phyloP scores from a whole-genome alignment of 2,888 invertebrate genomes.

The Cremastinae sp. region DNA sequence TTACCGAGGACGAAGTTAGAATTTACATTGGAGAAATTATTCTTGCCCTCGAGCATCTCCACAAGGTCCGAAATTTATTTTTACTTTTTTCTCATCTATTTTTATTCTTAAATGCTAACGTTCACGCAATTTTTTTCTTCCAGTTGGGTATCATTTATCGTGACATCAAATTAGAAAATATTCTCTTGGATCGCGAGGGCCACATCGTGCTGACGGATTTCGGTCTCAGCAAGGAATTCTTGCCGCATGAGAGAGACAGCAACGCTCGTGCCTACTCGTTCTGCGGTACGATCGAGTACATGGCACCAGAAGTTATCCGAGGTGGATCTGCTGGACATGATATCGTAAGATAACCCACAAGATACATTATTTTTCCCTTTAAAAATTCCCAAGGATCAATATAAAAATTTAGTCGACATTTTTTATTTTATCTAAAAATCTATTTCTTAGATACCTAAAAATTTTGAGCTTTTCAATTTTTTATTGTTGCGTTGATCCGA shows the following conservation, averaged over 20 bases:
- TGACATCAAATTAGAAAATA: conserved; percentile 98
- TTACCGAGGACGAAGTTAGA: conserved; percentile 93
- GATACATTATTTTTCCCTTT: neutral
- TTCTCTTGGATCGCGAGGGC: conserved; percentile 95
- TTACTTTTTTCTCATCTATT: conserved; percentile 10
- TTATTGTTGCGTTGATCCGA: too few species aligned
- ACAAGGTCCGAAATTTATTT: conserved; percentile 86
- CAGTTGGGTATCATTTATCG: conserved; percentile 98
- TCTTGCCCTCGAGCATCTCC: conserved; percentile 95
- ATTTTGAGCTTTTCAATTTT: too few species aligned
- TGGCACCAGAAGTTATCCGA: conserved; percentile 93
- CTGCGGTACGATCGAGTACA: conserved; percentile 99
- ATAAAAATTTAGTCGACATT: too few species aligned
- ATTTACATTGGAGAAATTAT: conserved; percentile 98
- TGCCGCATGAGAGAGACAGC: conserved; percentile 84
- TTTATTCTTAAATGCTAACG: neutral
- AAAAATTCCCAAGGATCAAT: too few species aligned
- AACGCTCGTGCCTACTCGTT: conserved; percentile 96
- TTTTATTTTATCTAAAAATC: too few species aligned
- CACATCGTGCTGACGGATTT: conserved; percentile 99
- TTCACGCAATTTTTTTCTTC: conserved; percentile 72
- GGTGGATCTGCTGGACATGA: conserved; percentile 95
- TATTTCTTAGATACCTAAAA: too few species aligned
- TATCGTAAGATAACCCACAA: conserved; percentile 85
- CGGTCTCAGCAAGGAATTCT: conserved; percentile 97